phyloP scores from a whole-genome alignment of 2,888 invertebrate species.

The Yponomeuta plumbellus region DNA sequence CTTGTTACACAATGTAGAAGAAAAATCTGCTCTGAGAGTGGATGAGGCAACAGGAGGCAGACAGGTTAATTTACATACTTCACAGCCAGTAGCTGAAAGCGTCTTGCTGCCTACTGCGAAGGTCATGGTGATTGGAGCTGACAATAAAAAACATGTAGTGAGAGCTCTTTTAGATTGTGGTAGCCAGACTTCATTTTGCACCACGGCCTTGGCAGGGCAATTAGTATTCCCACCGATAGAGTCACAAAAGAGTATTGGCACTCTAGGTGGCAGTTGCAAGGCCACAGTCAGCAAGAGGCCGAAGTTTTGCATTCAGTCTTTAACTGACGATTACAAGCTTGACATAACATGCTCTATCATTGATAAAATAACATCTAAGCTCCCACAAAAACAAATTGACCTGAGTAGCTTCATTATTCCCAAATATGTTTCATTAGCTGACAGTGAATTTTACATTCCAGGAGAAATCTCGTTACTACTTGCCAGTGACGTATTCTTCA shows the following conservation, averaged over 20 bases:
- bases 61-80: too few relatives aligned
- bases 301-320: conserved; percentile 2
- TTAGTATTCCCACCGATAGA: conserved; percentile 12
- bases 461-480: conserved; percentile 1
- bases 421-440: conserved; percentile 9
- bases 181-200: conserved; percentile 14
- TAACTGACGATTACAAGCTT: conserved; percentile 4
- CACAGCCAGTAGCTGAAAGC: background rate
- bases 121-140: conserved; percentile 8
- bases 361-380: conserved; percentile 9
- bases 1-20: background rate
- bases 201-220: conserved; percentile 7
- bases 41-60: too few relatives aligned
- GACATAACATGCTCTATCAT: conserved; percentile 12
- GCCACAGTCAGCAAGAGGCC: background rate
- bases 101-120: conserved; percentile 14
- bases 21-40: too few relatives aligned
- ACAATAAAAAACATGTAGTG: conserved; percentile 6
- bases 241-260: conserved; percentile 5
- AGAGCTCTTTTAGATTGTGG: too few relatives aligned
- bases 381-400: conserved; percentile 4
- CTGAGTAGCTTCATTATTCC: conserved; percentile 15
- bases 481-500: background rate
- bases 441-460: conserved; percentile 15
- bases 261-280: background rate